Percentiles rank a stretch among this genome's conserved stretches.
Conservation (phyloP, 2,888 invertebrate genomes). For the Trissolcus japonicus region DNA sequence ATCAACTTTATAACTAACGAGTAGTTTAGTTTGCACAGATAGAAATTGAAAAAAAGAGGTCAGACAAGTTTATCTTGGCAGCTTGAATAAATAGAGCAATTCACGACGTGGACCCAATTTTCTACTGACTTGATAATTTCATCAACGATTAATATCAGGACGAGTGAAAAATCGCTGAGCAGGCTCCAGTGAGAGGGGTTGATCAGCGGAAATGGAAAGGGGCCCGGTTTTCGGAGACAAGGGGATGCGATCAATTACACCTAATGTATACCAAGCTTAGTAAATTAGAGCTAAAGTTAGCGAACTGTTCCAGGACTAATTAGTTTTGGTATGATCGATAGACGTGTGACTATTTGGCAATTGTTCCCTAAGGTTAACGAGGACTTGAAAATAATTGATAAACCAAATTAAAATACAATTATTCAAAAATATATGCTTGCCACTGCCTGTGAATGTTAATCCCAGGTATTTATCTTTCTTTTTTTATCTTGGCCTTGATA, state of each 20-base stretch:
- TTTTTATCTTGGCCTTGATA: no score
- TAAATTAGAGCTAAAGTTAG: slow-evolving; percentile 41
- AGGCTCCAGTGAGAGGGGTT: neutral
- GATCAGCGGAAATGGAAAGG: slow-evolving; percentile 2
- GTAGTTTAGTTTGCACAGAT: neutral
- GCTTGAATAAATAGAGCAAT: slow-evolving; percentile 39
- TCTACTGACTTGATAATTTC: slow-evolving; percentile 24
- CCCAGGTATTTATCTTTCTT: no score
- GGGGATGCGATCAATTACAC: slow-evolving; percentile 29
- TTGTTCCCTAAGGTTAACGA: no score
- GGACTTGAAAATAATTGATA: no score
- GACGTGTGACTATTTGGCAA: neutral
- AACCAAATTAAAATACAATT: neutral
- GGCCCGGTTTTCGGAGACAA: slow-evolving; percentile 8
- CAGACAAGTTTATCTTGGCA: slow-evolving; percentile 35
- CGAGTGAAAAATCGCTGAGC: slow-evolving; percentile 30
- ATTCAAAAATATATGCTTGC: no score
- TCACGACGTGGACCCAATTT: slow-evolving; percentile 38
- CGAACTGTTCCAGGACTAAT: slow-evolving; percentile 23
- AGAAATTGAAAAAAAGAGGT: slow-evolving; percentile 14
- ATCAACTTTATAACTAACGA: slow-evolving; percentile 16
- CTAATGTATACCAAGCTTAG: slow-evolving; percentile 23
- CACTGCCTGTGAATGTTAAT: no score
- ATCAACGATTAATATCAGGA: slow-evolving; percentile 34
- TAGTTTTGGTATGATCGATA: slow-evolving; percentile 29